Evolutionary conservation across 2,888 invertebrate species (phyloP).

Genomic region (Hoplodrina ambigua): DNA sequence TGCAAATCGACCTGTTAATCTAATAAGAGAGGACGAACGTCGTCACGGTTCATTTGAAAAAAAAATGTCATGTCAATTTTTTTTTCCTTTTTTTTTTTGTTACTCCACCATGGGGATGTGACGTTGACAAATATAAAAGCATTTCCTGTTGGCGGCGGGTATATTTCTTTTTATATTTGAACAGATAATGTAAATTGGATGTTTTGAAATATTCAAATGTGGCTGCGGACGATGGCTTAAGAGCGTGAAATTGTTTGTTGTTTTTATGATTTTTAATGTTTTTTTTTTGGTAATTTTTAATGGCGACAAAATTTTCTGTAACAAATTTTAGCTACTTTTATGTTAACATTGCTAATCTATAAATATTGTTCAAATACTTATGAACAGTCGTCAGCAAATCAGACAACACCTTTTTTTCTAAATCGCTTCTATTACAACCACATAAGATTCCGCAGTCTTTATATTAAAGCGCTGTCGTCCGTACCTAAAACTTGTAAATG

Average conservation of each 20-base stretch:
- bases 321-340: too few relatives aligned
- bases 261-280: conserved; percentile 12
- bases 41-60: conserved; percentile 88
- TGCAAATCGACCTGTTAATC: conserved; percentile 90
- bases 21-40: conserved; percentile 84
- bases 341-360: too few relatives aligned
- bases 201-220: conserved; percentile 73
- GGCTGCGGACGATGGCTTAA: conserved; percentile 60
- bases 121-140: conserved; percentile 89
- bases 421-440: too few relatives aligned
- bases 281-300: not conserved
- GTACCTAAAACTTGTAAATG: too few relatives aligned
- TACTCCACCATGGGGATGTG: conserved; percentile 76
- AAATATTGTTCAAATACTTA: too few relatives aligned
- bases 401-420: too few relatives aligned
- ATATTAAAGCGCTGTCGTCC: too few relatives aligned
- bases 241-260: conserved; percentile 61
- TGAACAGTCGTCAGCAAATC: too few relatives aligned
- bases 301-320: too few relatives aligned
- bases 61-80: conserved; percentile 83
- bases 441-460: too few relatives aligned
- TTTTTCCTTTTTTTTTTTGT: conserved; percentile 78
- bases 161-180: conserved; percentile 83
- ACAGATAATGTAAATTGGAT: conserved; percentile 85
- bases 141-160: conserved; percentile 82